These are phyloP conservation scores for Callionymus lyra DNA, from an alignment of 2,113 vertebrate genomes.

Conservation along the genomic window DNA sequence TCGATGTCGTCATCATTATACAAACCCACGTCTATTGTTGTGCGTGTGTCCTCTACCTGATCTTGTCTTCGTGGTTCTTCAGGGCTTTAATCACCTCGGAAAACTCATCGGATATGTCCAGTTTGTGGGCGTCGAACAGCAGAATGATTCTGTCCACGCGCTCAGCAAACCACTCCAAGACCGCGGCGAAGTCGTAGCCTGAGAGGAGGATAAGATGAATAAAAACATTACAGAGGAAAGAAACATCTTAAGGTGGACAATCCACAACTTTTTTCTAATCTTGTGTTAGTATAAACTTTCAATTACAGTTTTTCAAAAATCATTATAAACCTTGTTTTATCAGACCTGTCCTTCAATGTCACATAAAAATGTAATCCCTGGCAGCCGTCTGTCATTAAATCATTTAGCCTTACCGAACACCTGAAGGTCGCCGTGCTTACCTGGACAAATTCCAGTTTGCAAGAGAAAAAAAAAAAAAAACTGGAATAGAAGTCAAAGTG, in stretches of 20 bases:
- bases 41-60: conserved; percentile 53
- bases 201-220: conserved; percentile 3
- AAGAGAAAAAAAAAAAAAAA: conserved; percentile 39
- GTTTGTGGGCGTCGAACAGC: conserved; percentile 92
- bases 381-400: conserved; percentile 1
- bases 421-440: conserved; percentile 27
- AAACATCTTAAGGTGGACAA: no score
- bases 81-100: conserved; percentile 95
- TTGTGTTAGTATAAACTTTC: no score
- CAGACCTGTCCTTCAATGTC: no score
- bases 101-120: conserved; percentile 97
- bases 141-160: conserved; percentile 94
- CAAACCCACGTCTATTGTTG: not conserved
- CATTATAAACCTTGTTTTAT: no score
- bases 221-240: no score
- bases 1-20: not conserved
- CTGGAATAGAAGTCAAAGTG: not conserved
- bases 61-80: conserved; percentile 98
- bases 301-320: no score
- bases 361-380: not conserved
- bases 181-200: conserved; percentile 95
- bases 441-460: conserved; percentile 34
- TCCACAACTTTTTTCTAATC: no score
- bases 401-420: conserved; percentile 13
- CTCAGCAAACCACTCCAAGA: conserved; percentile 95